Percentiles rank a stretch among this genome's conserved stretches.
Conservation (phyloP, 2,888 invertebrate species). For the Byasa hedistus region DNA sequence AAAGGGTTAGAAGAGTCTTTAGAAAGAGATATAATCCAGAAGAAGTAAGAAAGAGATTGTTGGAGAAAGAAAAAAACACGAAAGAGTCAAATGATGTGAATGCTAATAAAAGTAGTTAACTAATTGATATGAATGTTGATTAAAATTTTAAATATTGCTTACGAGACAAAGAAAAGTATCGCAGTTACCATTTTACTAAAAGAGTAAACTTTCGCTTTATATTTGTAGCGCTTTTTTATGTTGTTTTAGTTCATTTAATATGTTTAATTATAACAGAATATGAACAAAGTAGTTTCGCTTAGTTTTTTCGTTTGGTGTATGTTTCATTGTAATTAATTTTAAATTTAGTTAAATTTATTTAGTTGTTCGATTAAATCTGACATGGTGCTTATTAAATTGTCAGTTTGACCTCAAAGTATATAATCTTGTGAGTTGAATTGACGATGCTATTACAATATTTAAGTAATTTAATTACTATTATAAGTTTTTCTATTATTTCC, state of each 20-base stretch:
- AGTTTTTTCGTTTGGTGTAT: background rate
- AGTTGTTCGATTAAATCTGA: background rate
- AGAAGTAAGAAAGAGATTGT: conserved; percentile 71
- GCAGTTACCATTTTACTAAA: conserved; percentile 15
- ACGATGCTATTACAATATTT: conserved; percentile 51
- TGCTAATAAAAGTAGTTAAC: conserved; percentile 32
- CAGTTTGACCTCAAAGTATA: conserved; percentile 62
- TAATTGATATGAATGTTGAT: background rate
- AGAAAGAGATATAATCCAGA: conserved; percentile 75
- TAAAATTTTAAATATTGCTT: background rate
- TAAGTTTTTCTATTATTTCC: background rate
- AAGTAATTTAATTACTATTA: conserved; percentile 2
- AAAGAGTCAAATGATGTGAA: conserved; percentile 38
- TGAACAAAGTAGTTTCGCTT: background rate
- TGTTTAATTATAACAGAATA: background rate
- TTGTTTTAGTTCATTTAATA: background rate
- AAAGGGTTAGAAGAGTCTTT: conserved; percentile 69
- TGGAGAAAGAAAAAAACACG: conserved; percentile 65
- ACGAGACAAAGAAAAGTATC: background rate
- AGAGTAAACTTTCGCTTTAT: conserved; percentile 2
- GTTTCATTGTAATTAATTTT: background rate
- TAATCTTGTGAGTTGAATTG: conserved; percentile 63
- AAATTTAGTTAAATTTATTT: background rate
- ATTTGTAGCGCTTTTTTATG: background rate
- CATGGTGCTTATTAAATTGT: conserved; percentile 48